Conservation (phyloP, 2,888 invertebrate genomes). For the Eristalinus aeneus region DNA sequence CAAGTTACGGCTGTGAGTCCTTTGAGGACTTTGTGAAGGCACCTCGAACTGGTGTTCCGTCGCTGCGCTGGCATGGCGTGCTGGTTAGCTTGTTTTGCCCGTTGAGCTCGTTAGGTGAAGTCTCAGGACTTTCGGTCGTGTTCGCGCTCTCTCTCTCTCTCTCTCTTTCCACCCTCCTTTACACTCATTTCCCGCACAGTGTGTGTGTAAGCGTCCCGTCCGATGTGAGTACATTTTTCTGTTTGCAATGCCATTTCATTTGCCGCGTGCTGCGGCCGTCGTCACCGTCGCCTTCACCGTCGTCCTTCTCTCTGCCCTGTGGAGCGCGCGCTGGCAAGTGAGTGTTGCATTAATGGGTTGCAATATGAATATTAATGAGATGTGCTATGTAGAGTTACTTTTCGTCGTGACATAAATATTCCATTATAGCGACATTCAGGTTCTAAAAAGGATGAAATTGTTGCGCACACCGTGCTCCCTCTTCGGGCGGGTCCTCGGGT, state of each 20-base stretch:
- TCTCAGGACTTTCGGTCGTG: conserved; percentile 48
- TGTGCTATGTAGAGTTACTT: conserved; percentile 58
- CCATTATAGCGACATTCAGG: conserved; percentile 66
- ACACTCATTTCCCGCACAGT: background rate
- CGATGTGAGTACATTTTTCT: conserved; percentile 58
- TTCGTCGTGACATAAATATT: conserved; percentile 69
- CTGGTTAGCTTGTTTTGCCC: conserved; percentile 31
- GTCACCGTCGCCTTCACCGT: background rate
- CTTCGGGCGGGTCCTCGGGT: background rate
- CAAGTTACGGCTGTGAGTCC: conserved; percentile 39
- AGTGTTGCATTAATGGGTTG: conserved; percentile 70
- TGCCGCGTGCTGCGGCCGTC: conserved; percentile 26
- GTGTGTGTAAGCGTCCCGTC: background rate
- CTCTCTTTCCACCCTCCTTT: background rate
- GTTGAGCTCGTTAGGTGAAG: conserved; percentile 59
- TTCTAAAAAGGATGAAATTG: conserved; percentile 66
- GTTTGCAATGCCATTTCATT: conserved; percentile 61
- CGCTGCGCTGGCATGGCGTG: conserved; percentile 3
- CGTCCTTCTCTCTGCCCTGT: background rate
- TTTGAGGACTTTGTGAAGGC: conserved; percentile 9
- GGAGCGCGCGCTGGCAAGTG: conserved; percentile 19
- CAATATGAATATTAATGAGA: conserved; percentile 71
- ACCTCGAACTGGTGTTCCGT: background rate
- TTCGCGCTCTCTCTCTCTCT: conserved; percentile 30
- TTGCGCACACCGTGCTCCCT: conserved; percentile 53